Percentiles rank a stretch among this genome's conserved stretches.
Conservation (phyloP, 2,888 invertebrate genomes). For the Trachelus iudaicus region DNA sequence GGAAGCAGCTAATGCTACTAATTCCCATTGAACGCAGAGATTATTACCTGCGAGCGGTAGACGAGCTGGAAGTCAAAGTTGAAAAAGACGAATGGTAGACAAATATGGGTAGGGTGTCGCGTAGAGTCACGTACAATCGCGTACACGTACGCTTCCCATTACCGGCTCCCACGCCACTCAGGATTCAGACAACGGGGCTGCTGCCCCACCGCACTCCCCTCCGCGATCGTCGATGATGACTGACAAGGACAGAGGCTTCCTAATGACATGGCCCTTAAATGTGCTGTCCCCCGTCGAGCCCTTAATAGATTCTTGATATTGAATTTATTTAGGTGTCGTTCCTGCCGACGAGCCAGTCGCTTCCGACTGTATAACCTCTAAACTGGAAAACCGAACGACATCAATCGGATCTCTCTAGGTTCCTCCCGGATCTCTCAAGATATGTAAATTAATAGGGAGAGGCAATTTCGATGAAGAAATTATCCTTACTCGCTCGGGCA, state of each 20-base stretch:
- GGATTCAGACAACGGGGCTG: constrained; percentile 11
- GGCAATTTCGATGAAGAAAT: neutral
- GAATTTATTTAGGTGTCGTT: constrained; percentile 40
- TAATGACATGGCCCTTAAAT: no score
- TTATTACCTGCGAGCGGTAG: constrained; percentile 16
- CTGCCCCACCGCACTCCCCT: no score
- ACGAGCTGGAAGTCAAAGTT: constrained; percentile 21
- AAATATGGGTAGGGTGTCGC: constrained; percentile 59
- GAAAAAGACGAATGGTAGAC: constrained; percentile 52
- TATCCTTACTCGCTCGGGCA: neutral
- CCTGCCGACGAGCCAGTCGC: no score
- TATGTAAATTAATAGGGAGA: neutral
- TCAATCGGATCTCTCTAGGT: no score
- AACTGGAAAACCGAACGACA: no score
- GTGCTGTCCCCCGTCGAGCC: neutral
- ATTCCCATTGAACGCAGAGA: constrained; percentile 14
- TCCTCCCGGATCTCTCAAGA: neutral
- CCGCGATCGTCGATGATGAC: no score
- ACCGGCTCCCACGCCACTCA: constrained; percentile 57
- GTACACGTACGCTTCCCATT: constrained; percentile 61
- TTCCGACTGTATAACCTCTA: no score
- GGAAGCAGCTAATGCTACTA: constrained; percentile 22
- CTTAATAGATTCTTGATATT: constrained; percentile 47
- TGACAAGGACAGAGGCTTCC: no score
- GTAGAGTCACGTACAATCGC: constrained; percentile 16